Percentiles rank a stretch among this genome's conserved stretches.
phyloP scores from a whole-genome alignment of 1,140 invertebrate species.

The Rhyacophila brunnea region DNA sequence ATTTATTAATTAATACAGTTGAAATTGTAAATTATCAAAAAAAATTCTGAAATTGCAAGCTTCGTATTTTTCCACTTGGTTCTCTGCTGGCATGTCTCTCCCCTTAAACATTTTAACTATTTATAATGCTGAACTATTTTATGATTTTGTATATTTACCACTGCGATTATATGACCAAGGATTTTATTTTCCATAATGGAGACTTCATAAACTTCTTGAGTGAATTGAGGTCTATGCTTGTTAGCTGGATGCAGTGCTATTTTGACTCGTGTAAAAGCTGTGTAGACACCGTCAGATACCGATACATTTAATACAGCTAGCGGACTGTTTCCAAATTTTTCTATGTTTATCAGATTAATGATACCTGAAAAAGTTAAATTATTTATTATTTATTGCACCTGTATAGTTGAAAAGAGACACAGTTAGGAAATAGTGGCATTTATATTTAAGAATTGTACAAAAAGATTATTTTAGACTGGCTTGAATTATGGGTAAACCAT shows the following conservation, averaged over 20 bases:
- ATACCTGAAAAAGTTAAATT: conserved; percentile 66
- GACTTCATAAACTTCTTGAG: conserved; percentile 65
- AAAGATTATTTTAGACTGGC: no score
- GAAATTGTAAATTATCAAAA: no score
- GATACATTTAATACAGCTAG: conserved; percentile 75
- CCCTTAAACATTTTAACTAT: background rate
- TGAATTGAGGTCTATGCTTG: conserved; percentile 70
- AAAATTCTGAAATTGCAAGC: no score
- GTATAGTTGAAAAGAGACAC: no score
- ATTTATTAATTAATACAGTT: no score
- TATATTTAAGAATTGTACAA: no score
- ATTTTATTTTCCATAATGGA: conserved; percentile 73
- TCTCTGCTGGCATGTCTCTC: no score
- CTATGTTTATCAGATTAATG: conserved; percentile 60
- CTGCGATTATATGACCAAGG: conserved; percentile 47
- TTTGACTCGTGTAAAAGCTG: conserved; percentile 70
- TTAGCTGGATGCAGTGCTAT: conserved; percentile 77
- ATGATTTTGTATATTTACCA: conserved; percentile 8
- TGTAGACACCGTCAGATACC: conserved; percentile 85
- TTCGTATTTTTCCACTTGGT: no score
- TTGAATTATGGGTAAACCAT: no score
- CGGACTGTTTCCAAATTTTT: conserved; percentile 57
- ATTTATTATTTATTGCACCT: no score
- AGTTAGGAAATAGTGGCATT: no score
- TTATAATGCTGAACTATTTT: background rate